Conservation (phyloP, 2,888 invertebrate genomes). For the Dinocampus coccinellae region DNA sequence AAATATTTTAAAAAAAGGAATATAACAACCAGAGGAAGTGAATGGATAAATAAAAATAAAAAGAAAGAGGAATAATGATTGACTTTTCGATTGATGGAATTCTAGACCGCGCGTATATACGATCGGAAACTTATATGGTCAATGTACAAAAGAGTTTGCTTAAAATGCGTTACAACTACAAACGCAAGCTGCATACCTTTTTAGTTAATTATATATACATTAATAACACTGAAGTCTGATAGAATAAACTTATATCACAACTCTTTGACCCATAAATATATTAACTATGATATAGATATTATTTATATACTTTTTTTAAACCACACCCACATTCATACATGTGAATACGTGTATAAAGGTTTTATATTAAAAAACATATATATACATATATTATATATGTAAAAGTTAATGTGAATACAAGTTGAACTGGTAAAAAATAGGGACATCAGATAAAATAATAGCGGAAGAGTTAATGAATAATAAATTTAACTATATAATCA, state of each 20-base stretch:
- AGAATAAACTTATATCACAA: not conserved
- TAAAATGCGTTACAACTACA: conserved; percentile 43
- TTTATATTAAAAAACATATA: too few species aligned
- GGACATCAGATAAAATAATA: not conserved
- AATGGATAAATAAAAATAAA: not conserved
- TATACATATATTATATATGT: too few species aligned
- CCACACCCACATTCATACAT: too few species aligned
- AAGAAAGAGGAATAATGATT: conserved; percentile 27
- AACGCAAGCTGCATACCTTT: conserved; percentile 45
- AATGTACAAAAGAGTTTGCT: conserved; percentile 43
- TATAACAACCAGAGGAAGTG: too few species aligned
- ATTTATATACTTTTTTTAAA: too few species aligned
- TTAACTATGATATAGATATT: too few species aligned
- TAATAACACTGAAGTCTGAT: conserved; percentile 38
- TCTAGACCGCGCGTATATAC: conserved; percentile 34
- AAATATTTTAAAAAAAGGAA: too few species aligned
- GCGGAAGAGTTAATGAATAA: not conserved
- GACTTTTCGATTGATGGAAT: conserved; percentile 39
- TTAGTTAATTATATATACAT: conserved; percentile 44
- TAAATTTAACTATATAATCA: not conserved
- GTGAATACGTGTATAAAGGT: too few species aligned
- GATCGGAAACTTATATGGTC: conserved; percentile 32
- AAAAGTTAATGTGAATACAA: not conserved
- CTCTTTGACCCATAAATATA: too few species aligned
- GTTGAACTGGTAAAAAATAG: not conserved